Percentiles rank a stretch among this genome's conserved stretches.
Evolutionary conservation across 2,888 invertebrate species (phyloP).

Genomic region (Orthosia gracilis): DNA sequence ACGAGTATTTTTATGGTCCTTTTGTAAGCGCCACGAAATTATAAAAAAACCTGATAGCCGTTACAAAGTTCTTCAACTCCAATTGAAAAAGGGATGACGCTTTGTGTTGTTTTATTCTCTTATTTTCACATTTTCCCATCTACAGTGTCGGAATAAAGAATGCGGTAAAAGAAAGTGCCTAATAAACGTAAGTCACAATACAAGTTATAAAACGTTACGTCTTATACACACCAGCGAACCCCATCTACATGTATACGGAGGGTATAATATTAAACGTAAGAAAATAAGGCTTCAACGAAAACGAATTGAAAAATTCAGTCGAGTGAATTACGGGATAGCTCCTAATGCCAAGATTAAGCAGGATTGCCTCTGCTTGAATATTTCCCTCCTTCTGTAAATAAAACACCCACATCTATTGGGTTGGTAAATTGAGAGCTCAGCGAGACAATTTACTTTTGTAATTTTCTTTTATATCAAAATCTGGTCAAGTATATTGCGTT

Average conservation of each 20-base stretch:
- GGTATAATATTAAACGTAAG: constrained; percentile 55
- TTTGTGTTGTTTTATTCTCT: constrained; percentile 55
- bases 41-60: constrained; percentile 54
- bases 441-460: constrained; percentile 68
- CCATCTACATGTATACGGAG: constrained; percentile 25
- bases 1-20: constrained; percentile 63
- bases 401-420: constrained; percentile 64
- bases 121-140: constrained; percentile 44
- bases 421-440: constrained; percentile 66
- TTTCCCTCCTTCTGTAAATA: constrained; percentile 66
- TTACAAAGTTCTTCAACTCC: constrained; percentile 49
- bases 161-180: constrained; percentile 25
- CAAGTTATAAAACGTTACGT: constrained; percentile 50
- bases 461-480: constrained; percentile 67
- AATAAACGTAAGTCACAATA: constrained; percentile 48
- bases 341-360: constrained; percentile 68
- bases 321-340: constrained; percentile 66
- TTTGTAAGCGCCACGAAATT: constrained; percentile 64
- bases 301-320: constrained; percentile 68
- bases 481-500: constrained; percentile 75
- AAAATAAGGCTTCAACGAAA: constrained; percentile 60
- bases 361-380: constrained; percentile 66
- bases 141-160: constrained; percentile 24
- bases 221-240: constrained; percentile 23
- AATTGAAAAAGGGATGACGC: constrained; percentile 57